These are phyloP conservation scores for Eulemur mongoz DNA, from an alignment of 2,797 vertebrate genomes.

Conservation along the genomic window DNA sequence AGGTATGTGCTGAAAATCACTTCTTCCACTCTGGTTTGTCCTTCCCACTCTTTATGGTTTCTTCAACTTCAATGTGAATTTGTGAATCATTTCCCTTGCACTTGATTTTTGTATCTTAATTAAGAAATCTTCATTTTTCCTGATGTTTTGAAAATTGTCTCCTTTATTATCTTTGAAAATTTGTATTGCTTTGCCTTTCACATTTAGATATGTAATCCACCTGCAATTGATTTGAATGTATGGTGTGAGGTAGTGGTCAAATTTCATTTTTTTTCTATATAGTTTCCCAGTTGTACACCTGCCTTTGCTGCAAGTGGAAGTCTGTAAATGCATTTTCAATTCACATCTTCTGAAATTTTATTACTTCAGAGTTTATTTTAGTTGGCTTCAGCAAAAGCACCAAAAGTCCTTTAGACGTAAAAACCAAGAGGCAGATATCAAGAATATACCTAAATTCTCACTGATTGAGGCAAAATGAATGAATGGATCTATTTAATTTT, in stretches of 20 bases:
- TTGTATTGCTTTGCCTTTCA: background rate
- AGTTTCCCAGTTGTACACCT: background rate
- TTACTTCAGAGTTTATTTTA: background rate
- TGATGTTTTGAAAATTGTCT: background rate
- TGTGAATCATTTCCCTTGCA: background rate
- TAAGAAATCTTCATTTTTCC: background rate
- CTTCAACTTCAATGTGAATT: background rate
- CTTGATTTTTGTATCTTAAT: background rate
- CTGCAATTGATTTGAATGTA: background rate
- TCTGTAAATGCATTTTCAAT: background rate
- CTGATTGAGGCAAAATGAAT: background rate
- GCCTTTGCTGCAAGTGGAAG: background rate
- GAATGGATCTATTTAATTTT: background rate
- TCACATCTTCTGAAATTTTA: background rate
- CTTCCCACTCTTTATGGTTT: background rate
- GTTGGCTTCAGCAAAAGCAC: background rate
- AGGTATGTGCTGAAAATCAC: background rate
- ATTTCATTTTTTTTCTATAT: background rate
- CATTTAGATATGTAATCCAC: background rate
- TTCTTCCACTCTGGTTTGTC: background rate
- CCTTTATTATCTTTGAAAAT: background rate
- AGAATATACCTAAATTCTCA: background rate
- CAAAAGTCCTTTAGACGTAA: background rate
- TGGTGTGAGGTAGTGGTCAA: background rate
- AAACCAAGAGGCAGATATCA: background rate